A percentile compares a stretch with the other conserved stretches of the same genome.
These are phyloP conservation scores for Eulemur rufifrons DNA, from an alignment of 2,113 vertebrate species.

Conservation along the genomic window DNA sequence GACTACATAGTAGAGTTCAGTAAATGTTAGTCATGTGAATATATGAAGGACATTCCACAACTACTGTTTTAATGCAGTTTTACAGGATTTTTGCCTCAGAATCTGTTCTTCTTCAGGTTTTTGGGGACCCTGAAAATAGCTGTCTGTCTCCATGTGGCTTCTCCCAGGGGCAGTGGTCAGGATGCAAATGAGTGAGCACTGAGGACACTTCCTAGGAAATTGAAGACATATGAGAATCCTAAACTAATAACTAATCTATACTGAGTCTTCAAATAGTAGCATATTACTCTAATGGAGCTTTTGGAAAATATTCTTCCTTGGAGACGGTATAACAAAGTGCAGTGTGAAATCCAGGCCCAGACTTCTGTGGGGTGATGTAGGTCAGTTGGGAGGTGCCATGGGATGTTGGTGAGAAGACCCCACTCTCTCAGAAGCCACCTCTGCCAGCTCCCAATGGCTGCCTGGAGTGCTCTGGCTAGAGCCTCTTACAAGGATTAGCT, in stretches of 20 bases:
- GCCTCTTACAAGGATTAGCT: not conserved
- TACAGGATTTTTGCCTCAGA: not conserved
- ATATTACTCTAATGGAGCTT: not conserved
- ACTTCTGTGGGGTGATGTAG: not conserved
- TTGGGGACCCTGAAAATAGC: not conserved
- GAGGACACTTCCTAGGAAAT: not conserved
- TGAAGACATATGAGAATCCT: not conserved
- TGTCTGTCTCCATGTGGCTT: not conserved
- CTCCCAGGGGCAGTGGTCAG: not conserved
- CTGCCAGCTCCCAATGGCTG: not conserved
- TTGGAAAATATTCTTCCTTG: not conserved
- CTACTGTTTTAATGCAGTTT: not conserved
- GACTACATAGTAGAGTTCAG: not conserved
- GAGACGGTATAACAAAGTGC: not conserved
- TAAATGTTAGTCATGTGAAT: not conserved
- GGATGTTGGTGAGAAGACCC: not conserved
- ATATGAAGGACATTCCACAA: not conserved
- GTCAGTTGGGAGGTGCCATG: not conserved
- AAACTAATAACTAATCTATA: not conserved
- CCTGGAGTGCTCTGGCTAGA: not conserved
- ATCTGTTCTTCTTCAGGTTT: not conserved
- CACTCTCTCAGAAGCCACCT: not conserved
- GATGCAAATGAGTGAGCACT: not conserved
- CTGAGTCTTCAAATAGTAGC: not conserved
- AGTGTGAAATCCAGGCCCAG: not conserved